phyloP scores from a whole-genome alignment of 1,140 invertebrate species.

The Drosophila rufa region DNA sequence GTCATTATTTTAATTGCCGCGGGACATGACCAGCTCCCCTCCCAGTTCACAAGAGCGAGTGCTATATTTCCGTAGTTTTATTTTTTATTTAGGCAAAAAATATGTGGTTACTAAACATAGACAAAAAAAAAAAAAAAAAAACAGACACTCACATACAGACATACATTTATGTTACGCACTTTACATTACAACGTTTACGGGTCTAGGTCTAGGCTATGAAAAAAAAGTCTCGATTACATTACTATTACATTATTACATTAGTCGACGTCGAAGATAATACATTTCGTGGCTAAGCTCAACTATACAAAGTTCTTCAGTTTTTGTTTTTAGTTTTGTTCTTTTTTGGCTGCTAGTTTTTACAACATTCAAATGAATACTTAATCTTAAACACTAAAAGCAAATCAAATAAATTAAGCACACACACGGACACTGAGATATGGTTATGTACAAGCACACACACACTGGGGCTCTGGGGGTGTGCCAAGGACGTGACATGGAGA shows the following conservation, averaged over 20 bases:
- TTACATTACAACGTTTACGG: constrained; percentile 37
- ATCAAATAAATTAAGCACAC: constrained; percentile 63
- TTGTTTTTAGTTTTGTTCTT: constrained; percentile 20
- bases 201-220: constrained; percentile 22
- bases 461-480: not conserved
- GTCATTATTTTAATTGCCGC: constrained; percentile 65
- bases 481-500: not conserved
- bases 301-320: constrained; percentile 30
- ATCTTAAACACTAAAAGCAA: constrained; percentile 55
- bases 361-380: constrained; percentile 73
- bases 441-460: constrained; percentile 26
- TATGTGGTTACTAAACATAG: constrained; percentile 42
- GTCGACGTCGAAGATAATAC: constrained; percentile 54
- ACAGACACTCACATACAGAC: not conserved
- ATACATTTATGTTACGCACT: constrained; percentile 21
- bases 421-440: constrained; percentile 24
- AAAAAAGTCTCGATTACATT: constrained; percentile 37
- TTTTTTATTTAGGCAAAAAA: constrained; percentile 76
- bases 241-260: constrained; percentile 1
- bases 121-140: constrained; percentile 34
- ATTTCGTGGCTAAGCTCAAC: constrained; percentile 64
- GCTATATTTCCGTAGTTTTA: constrained; percentile 41
- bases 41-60: not conserved
- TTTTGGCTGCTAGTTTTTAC: constrained; percentile 78
- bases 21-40: constrained; percentile 17